These are phyloP conservation scores for Nycticorax nycticorax DNA, from an alignment of 2,113 vertebrate genomes.

Conservation along the genomic window DNA sequence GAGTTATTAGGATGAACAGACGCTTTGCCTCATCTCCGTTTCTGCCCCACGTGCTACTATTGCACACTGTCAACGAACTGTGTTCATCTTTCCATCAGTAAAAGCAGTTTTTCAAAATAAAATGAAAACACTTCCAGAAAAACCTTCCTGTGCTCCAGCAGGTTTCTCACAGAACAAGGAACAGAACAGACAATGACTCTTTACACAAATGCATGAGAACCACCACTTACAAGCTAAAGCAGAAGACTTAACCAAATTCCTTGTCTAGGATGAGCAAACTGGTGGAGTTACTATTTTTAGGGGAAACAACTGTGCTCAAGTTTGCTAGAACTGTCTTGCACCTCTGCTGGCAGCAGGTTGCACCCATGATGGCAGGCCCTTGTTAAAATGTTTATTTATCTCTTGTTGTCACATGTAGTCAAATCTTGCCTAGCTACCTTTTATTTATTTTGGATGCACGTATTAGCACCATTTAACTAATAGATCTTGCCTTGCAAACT, in stretches of 20 bases:
- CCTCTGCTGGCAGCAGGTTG: neutral
- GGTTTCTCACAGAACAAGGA: neutral
- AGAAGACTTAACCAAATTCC: neutral
- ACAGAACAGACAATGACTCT: neutral
- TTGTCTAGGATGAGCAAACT: neutral
- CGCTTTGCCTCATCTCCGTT: neutral
- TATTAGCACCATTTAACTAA: neutral
- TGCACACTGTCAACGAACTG: neutral
- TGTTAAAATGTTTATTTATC: neutral
- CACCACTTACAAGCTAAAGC: neutral
- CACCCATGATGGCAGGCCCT: neutral
- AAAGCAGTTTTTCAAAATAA: neutral
- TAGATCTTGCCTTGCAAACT: neutral
- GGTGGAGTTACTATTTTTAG: neutral
- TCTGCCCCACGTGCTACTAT: rapidly evolving
- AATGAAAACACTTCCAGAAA: neutral
- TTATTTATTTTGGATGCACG: neutral
- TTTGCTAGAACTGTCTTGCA: neutral
- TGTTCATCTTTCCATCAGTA: neutral
- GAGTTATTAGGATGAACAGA: neutral
- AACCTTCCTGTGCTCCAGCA: neutral
- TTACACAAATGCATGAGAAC: neutral
- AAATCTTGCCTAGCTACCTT: neutral
- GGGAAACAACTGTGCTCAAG: neutral
- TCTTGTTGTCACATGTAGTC: neutral